Evolutionary conservation across 2,888 invertebrate genomes (phyloP), one percentile per base, ranked within the genome.

Genomic region (Cephus spinipes): DNA sequence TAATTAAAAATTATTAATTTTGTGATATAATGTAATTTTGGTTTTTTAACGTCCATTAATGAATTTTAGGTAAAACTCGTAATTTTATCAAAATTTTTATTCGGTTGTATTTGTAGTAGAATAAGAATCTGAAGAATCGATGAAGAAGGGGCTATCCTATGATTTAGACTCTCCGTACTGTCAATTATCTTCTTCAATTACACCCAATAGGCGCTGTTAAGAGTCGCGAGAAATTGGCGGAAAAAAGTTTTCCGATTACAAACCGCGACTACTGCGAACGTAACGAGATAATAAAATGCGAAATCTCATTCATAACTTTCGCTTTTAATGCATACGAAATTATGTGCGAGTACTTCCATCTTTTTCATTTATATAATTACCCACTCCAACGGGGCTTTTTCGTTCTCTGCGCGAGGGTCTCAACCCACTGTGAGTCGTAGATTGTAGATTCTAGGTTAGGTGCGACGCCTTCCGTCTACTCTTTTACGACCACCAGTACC

Each of bases 281-380:
- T 83, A 82, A 83, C 83, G 81, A 81, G 81, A 81, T 82, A 80
- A 82, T 82, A 83, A 82, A 84, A 79, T 31, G 83, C 81, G 83
- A 85, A 82, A 85, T 84, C 84, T 84, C 83, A 84, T 85, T 84
- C 85, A 83, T 83, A 84, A 85, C 83, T 85, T 83, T 84, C 81
- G 80, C 83, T 83, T 84, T 83, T 85, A 82, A 85, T 85, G 85
- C 85, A 85, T 85, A 84, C 83, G 80, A 85, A 85, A 85, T 85
- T 80, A 83, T 83, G 77, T 81, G 76, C 76, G 76, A 77, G 15
- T 73, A 40, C 77, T 79, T 79, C 77, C 81, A 77, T 78, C 81
- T 78, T 81, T 82, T 82, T 79, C 82, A 81, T 83, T 81, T 82
- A 81, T 84, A 83, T 84, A 84, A 84, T 84, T 84, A 84, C 81